phyloP scores from a whole-genome alignment of 2,888 invertebrate genomes.

The Nomada ferruginata region DNA sequence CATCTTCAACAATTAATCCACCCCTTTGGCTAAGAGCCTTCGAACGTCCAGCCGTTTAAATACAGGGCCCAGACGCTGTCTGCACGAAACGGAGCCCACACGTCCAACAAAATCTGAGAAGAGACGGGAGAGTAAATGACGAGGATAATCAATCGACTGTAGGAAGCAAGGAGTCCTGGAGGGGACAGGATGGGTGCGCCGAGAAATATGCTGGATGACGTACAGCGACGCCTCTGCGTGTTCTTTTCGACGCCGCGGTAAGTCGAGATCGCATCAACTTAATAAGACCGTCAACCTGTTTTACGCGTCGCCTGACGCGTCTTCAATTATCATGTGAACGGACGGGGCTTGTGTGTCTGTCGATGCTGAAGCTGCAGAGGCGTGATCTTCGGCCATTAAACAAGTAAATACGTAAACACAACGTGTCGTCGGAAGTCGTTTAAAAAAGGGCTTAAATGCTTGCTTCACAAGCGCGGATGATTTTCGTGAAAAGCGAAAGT shows the following conservation, averaged over 20 bases:
- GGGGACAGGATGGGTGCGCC: conserved; percentile 79
- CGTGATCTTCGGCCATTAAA: not conserved
- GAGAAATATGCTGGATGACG: conserved; percentile 72
- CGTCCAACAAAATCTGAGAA: conserved; percentile 3
- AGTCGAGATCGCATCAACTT: conserved; percentile 41
- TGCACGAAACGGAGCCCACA: not conserved
- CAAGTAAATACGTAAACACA: not conserved
- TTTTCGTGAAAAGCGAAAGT: not conserved
- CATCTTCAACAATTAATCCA: too few species aligned
- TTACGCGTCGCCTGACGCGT: conserved; percentile 25
- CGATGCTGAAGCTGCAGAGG: not conserved
- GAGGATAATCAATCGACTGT: conserved; percentile 76
- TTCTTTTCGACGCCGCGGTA: conserved; percentile 40
- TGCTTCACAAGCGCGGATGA: not conserved
- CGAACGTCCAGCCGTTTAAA: too few species aligned
- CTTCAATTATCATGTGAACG: conserved; percentile 13
- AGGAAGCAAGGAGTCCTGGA: conserved; percentile 71
- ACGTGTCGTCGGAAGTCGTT: too few species aligned
- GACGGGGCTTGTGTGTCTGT: not conserved
- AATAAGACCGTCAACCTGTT: conserved; percentile 72
- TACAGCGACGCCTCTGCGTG: conserved; percentile 60
- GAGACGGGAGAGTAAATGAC: conserved; percentile 64
- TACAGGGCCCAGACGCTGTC: not conserved
- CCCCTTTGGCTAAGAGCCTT: too few species aligned
- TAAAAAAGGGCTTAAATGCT: not conserved